phyloP scores from a whole-genome alignment of 2,888 invertebrate genomes.

The Gastracanthus pulcherrimus region DNA sequence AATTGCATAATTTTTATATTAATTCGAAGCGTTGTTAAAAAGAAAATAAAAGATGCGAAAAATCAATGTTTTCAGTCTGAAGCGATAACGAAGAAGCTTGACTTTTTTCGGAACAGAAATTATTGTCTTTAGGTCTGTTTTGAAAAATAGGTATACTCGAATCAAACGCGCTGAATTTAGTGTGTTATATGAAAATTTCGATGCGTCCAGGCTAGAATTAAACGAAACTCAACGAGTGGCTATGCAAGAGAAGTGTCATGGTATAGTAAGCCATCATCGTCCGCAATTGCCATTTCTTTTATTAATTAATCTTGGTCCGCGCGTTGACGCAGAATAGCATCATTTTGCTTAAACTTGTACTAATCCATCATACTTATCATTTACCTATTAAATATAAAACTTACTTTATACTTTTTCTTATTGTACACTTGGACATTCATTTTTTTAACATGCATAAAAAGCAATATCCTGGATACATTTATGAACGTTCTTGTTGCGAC shows the following conservation, averaged over 20 bases:
- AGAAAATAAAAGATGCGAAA: slow-evolving; percentile 24
- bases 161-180: slow-evolving; percentile 11
- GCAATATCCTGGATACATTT: slow-evolving; percentile 34
- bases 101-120: slow-evolving; percentile 38
- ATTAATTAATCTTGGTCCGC: slow-evolving; percentile 55
- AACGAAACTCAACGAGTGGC: slow-evolving; percentile 34
- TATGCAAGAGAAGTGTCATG: slow-evolving; percentile 45
- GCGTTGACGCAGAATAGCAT: slow-evolving; percentile 54
- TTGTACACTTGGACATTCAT: slow-evolving; percentile 58
- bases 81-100: slow-evolving; percentile 25
- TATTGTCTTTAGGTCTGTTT: slow-evolving; percentile 49
- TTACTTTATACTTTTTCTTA: slow-evolving; percentile 53
- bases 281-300: slow-evolving; percentile 39
- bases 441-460: slow-evolving; percentile 44
- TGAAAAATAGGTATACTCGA: slow-evolving; percentile 1
- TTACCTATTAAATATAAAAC: slow-evolving; percentile 55
- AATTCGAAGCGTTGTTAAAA: background rate
- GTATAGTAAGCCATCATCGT: slow-evolving; percentile 12
- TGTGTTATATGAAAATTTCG: slow-evolving; percentile 11
- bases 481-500: slow-evolving; percentile 20
- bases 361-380: slow-evolving; percentile 50
- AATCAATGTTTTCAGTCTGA: slow-evolving; percentile 30
- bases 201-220: slow-evolving; percentile 40
- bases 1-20: background rate
- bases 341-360: slow-evolving; percentile 54